Evolutionary conservation across 2,888 invertebrate species (phyloP).

Genomic region (Lapara coniferarum): DNA sequence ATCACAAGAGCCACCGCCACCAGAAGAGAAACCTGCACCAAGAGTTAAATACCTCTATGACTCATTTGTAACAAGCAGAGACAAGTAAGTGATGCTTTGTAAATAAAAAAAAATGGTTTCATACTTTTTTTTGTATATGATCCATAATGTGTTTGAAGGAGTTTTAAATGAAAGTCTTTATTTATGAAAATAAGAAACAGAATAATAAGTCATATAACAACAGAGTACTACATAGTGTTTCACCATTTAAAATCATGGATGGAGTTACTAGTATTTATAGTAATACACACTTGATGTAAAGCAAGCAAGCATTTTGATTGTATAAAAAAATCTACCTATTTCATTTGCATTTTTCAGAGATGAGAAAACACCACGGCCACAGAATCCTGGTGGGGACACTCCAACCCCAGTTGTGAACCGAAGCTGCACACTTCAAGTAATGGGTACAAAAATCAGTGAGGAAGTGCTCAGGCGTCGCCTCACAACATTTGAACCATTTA

Average conservation of each 20-base stretch:
- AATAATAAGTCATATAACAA: too few species aligned
- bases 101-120: not conserved
- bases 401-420: constrained; percentile 48
- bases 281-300: too few species aligned
- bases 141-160: not conserved
- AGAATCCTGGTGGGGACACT: constrained; percentile 50
- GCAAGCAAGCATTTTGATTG: too few species aligned
- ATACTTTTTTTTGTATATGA: constrained; percentile 5
- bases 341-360: constrained; percentile 49
- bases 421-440: constrained; percentile 62
- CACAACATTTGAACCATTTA: constrained; percentile 73
- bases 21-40: constrained; percentile 87
- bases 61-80: constrained; percentile 78
- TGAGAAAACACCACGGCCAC: constrained; percentile 57
- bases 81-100: constrained; percentile 60
- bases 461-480: constrained; percentile 71
- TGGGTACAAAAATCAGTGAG: constrained; percentile 70
- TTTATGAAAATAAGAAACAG: too few species aligned
- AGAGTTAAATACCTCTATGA: constrained; percentile 85
- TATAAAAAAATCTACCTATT: too few species aligned
- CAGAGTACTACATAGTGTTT: too few species aligned
- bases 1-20: constrained; percentile 89
- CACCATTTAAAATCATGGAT: too few species aligned
- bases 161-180: too few species aligned
- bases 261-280: too few species aligned